These are phyloP conservation scores for Chionomys nivalis DNA, from an alignment of 2,113 vertebrate genomes.

Conservation along the genomic window DNA sequence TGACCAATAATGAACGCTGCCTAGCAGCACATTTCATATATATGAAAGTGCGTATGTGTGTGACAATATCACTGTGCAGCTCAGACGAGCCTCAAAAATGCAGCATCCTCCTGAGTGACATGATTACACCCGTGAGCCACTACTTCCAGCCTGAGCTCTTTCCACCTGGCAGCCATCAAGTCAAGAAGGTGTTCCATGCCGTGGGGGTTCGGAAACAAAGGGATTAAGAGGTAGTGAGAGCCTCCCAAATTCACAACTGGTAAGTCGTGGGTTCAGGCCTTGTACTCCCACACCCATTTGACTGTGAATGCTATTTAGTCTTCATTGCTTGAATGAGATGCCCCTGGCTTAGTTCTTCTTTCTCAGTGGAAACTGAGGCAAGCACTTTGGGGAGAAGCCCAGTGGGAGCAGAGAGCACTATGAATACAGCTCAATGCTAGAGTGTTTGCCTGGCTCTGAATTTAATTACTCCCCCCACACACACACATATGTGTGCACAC, in stretches of 20 bases:
- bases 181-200: not conserved
- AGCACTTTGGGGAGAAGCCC: not conserved
- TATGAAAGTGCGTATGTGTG: not conserved
- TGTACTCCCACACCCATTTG: not conserved
- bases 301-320: not conserved
- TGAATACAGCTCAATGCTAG: not conserved
- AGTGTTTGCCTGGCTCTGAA: not conserved
- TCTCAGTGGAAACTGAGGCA: not conserved
- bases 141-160: not conserved
- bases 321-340: not conserved
- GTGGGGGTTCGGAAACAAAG: slow-evolving; percentile 6
- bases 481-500: not conserved
- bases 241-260: not conserved
- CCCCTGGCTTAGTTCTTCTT: not conserved
- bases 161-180: not conserved
- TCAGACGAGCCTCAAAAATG: not conserved
- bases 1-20: not conserved
- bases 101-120: not conserved
- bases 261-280: not conserved
- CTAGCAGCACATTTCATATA: not conserved
- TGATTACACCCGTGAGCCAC: not conserved
- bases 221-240: not conserved
- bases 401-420: too few species aligned
- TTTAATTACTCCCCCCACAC: not conserved
- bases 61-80: not conserved